Conservation (phyloP, 2,888 invertebrate species). For the Phorcus lineatus region DNA sequence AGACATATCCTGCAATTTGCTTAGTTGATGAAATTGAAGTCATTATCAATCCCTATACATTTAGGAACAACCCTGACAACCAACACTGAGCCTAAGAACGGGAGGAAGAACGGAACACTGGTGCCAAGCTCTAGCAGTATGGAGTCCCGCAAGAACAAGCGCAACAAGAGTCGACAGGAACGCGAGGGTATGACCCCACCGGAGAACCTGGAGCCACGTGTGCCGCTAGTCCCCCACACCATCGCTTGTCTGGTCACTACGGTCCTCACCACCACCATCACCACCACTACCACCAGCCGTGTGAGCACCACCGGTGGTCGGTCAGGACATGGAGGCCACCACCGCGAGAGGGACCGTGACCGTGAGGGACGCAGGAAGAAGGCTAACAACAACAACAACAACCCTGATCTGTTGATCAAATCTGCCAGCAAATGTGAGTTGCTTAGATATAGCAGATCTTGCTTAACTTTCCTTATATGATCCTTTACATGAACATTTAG, state of each 20-base stretch:
- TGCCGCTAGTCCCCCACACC: background rate
- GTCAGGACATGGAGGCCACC: conserved; percentile 17
- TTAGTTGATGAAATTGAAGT: too few relatives aligned
- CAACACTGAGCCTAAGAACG: conserved; percentile 48
- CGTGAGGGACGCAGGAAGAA: conserved; percentile 15
- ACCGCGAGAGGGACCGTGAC: conserved; percentile 17
- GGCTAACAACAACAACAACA: conserved; percentile 30
- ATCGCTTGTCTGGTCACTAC: conserved; percentile 34
- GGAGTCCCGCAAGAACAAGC: conserved; percentile 55
- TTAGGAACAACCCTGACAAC: conserved; percentile 44
- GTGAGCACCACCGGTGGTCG: background rate
- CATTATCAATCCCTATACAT: background rate
- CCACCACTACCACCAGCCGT: conserved; percentile 19
- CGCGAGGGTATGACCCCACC: conserved; percentile 29
- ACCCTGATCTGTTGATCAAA: conserved; percentile 7
- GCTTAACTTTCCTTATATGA: too few relatives aligned
- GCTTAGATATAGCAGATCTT: too few relatives aligned
- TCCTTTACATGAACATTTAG: too few relatives aligned
- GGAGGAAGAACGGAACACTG: conserved; percentile 7
- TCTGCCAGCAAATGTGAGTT: background rate
- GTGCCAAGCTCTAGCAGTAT: conserved; percentile 13
- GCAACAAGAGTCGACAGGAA: conserved; percentile 48
- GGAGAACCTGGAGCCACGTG: background rate
- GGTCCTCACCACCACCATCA: conserved; percentile 22
- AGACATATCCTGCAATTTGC: too few relatives aligned